These are phyloP conservation scores for Coecobrya sp. DNA, from an alignment of 2,888 invertebrate species.

Conservation along the genomic window DNA sequence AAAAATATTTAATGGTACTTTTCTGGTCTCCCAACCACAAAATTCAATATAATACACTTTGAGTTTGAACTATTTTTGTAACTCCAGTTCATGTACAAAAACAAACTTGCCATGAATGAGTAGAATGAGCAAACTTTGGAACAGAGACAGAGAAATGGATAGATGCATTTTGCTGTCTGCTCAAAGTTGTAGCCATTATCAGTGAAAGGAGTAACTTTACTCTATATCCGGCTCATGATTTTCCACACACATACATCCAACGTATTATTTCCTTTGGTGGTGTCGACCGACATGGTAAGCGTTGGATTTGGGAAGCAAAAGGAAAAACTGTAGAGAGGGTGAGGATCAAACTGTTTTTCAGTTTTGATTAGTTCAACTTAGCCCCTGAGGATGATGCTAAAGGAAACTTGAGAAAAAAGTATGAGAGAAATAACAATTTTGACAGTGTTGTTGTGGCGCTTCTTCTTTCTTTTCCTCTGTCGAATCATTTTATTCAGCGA, in stretches of 20 bases:
- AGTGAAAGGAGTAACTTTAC: conserved; percentile 2
- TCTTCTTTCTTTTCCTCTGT: not conserved
- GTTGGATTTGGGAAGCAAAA: not conserved
- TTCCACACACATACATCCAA: not conserved
- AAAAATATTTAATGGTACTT: conserved; percentile 50
- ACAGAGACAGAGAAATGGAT: conserved; percentile 1
- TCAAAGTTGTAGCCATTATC: not conserved
- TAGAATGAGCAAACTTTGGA: conserved; percentile 33
- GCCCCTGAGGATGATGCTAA: conserved; percentile 63
- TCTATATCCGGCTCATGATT: conserved; percentile 29
- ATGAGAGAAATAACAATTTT: conserved; percentile 63
- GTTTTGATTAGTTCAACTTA: conserved; percentile 68
- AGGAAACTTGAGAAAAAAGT: conserved; percentile 26
- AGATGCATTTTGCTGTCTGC: conserved; percentile 3
- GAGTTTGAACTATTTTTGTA: conserved; percentile 33
- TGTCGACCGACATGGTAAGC: conserved; percentile 49
- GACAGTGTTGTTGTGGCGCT: conserved; percentile 37
- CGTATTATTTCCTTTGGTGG: conserved; percentile 19
- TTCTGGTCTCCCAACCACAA: conserved; percentile 65
- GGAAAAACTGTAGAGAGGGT: not conserved
- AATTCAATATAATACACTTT: conserved; percentile 70
- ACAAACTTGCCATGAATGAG: conserved; percentile 34
- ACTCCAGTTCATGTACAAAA: conserved; percentile 15
- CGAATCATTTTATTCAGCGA: conserved; percentile 11
- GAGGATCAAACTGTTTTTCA: conserved; percentile 58